A percentile compares a stretch with the other conserved stretches of the same genome.
phyloP scores from a whole-genome alignment of 1,140 invertebrate species.

The Drosophila kepulauana region DNA sequence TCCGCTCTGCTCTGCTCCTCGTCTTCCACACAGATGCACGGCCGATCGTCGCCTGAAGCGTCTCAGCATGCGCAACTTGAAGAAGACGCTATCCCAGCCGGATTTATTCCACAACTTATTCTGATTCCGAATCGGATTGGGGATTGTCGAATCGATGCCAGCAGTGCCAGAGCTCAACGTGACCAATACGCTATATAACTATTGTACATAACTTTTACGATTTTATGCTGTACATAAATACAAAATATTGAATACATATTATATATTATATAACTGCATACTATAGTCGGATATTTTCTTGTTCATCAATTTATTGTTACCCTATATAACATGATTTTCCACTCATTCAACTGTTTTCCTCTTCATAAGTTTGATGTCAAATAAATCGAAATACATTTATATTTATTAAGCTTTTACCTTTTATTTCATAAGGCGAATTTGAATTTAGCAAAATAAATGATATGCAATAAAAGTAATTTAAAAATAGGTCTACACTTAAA shows the following conservation, averaged over 20 bases:
- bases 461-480: no score
- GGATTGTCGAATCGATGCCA: not conserved
- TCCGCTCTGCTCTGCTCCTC: conserved; percentile 10
- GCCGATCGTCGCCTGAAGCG: conserved; percentile 68
- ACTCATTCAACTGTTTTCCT: not conserved
- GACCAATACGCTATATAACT: conserved; percentile 8
- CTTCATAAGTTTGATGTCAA: not conserved
- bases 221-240: conserved; percentile 33
- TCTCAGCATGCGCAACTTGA: conserved; percentile 71
- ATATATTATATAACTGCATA: no score
- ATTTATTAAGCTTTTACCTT: not conserved
- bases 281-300: no score
- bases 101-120: conserved; percentile 80
- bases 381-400: conserved; percentile 1
- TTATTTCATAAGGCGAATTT: no score
- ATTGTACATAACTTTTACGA: conserved; percentile 32
- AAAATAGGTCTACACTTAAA: no score
- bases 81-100: conserved; percentile 81
- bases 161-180: conserved; percentile 17
- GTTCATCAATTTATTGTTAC: not conserved
- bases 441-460: no score
- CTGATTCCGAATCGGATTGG: conserved; percentile 32
- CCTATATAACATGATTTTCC: not conserved
- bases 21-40: conserved; percentile 64
- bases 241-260: not conserved